Evolutionary conservation across 2,888 invertebrate genomes (phyloP).

Genomic region (Drosophila incognita): DNA sequence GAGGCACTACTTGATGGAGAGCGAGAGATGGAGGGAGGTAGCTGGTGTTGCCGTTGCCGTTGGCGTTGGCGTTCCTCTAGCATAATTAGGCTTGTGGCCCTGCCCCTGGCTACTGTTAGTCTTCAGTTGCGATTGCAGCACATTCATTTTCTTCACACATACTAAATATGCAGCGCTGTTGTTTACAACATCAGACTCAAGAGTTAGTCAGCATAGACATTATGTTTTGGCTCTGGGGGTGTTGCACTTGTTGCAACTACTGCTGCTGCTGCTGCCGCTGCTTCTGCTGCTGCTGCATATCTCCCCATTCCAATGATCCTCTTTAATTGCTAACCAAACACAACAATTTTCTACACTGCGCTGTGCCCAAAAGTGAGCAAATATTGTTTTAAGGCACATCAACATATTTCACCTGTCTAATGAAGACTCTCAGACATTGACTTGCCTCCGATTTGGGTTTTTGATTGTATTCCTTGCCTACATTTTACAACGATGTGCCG

Average conservation of each 20-base stretch:
- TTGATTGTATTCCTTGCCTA: slow-evolving; percentile 43
- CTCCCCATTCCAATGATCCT: slow-evolving; percentile 9
- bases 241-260: slow-evolving; percentile 34
- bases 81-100: slow-evolving; percentile 62
- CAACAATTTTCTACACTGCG: slow-evolving; percentile 35
- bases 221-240: slow-evolving; percentile 30
- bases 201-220: slow-evolving; percentile 43
- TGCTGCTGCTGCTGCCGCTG: neutral
- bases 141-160: slow-evolving; percentile 78
- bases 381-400: slow-evolving; percentile 77
- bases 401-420: slow-evolving; percentile 70
- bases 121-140: slow-evolving; percentile 46
- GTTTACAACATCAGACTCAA: slow-evolving; percentile 71
- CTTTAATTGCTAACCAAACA: slow-evolving; percentile 77
- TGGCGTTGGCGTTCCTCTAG: slow-evolving; percentile 24
- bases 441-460: slow-evolving; percentile 18
- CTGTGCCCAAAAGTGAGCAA: slow-evolving; percentile 56
- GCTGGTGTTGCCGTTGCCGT: neutral
- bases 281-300: neutral
- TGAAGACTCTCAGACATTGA: slow-evolving; percentile 45
- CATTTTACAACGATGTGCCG: slow-evolving; percentile 70
- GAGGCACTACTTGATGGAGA: neutral
- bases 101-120: slow-evolving; percentile 66
- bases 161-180: slow-evolving; percentile 78
- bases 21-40: neutral